Percentiles rank a stretch among this genome's conserved stretches.
Evolutionary conservation across 1,140 invertebrate genomes (phyloP).

Genomic region (Lamellibrachia luymesi): DNA sequence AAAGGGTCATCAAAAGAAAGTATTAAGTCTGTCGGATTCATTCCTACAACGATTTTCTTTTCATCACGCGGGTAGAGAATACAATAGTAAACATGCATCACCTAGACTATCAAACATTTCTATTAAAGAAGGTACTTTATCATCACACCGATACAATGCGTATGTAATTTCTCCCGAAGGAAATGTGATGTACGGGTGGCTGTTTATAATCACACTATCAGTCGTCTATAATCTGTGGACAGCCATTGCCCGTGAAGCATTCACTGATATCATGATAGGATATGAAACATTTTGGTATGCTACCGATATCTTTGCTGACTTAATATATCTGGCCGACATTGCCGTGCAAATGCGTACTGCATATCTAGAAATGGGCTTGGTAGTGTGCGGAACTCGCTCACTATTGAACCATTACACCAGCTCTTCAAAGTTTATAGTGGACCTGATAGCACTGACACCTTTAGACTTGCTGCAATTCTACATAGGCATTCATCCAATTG

Average conservation of each 20-base stretch:
- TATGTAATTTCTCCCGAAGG: conserved; percentile 91
- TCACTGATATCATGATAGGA: conserved; percentile 69
- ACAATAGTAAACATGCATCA: not conserved
- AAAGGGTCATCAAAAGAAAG: too few relatives aligned
- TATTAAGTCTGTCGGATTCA: conserved; percentile 65
- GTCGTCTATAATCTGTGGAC: conserved; percentile 96
- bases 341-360: conserved; percentile 88
- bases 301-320: conserved; percentile 80
- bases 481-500: conserved; percentile 50
- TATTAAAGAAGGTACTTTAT: too few relatives aligned
- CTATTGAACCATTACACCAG: conserved; percentile 83
- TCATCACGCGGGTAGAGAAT: conserved; percentile 62
- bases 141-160: not conserved
- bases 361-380: conserved; percentile 91
- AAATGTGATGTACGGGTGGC: conserved; percentile 93
- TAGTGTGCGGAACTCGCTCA: conserved; percentile 89
- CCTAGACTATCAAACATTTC: not conserved
- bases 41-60: conserved; percentile 93
- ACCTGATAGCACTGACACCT: conserved; percentile 79
- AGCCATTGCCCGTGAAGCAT: conserved; percentile 88
- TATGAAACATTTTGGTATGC: conserved; percentile 72
- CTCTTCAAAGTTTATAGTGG: conserved; percentile 82
- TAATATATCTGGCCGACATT: conserved; percentile 84
- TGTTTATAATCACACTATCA: conserved; percentile 81
- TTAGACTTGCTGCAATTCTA: conserved; percentile 76